Percentiles rank a stretch among this genome's conserved stretches.
Conservation (phyloP, 1,140 invertebrate species). For the Drosophila nikananu region DNA sequence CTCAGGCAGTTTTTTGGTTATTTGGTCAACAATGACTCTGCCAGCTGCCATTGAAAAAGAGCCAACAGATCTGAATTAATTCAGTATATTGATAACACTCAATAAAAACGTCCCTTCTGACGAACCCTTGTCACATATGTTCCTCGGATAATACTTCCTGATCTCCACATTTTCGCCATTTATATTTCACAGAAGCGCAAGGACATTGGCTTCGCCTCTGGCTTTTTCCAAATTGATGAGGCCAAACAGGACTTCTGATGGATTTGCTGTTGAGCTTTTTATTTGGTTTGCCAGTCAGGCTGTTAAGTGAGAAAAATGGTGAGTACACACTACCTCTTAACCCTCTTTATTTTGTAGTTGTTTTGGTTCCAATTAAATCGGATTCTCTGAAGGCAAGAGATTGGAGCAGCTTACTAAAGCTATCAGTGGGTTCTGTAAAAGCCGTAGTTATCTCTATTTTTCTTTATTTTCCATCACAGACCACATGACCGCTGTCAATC, state of each 20-base stretch:
- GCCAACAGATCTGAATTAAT: slow-evolving; percentile 1
- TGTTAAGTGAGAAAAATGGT: slow-evolving; percentile 7
- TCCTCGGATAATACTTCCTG: slow-evolving; percentile 2
- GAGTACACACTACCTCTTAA: background rate
- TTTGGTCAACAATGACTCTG: background rate
- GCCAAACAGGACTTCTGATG: slow-evolving; percentile 10
- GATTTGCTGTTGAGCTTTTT: slow-evolving; percentile 27
- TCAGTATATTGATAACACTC: background rate
- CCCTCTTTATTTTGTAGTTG: background rate
- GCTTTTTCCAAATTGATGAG: slow-evolving; percentile 14
- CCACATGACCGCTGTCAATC: slow-evolving; percentile 22
- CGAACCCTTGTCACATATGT: slow-evolving; percentile 3
- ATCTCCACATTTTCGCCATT: slow-evolving; percentile 6
- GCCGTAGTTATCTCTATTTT: slow-evolving; percentile 12
- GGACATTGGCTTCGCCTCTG: background rate
- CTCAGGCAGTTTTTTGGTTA: too few species aligned
- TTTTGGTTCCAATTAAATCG: slow-evolving; percentile 31
- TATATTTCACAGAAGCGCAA: slow-evolving; percentile 1
- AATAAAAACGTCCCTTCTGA: background rate
- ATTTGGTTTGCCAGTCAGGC: slow-evolving; percentile 1
- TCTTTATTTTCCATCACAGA: slow-evolving; percentile 10
- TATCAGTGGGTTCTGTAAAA: slow-evolving; percentile 15
- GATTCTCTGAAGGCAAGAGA: slow-evolving; percentile 2
- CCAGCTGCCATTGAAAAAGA: background rate
- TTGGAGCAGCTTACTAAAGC: slow-evolving; percentile 4